Evolutionary conservation across 2,888 invertebrate species (phyloP).

Genomic region (Pristionchus arcanus): DNA sequence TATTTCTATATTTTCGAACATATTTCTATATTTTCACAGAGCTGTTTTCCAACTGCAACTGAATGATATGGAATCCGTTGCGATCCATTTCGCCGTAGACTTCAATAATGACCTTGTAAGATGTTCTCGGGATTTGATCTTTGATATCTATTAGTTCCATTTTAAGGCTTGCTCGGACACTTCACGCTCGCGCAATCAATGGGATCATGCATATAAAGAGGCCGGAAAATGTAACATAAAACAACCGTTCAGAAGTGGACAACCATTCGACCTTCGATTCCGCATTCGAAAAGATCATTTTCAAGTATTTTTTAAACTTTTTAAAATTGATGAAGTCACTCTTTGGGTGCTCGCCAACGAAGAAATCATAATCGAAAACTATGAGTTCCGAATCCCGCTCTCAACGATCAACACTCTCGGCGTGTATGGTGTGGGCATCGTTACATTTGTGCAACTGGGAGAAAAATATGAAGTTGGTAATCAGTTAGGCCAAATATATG

Average conservation of each 20-base stretch:
- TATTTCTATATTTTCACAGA: no score
- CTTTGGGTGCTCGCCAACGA: no score
- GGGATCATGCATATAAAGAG: not conserved
- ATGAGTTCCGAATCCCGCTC: no score
- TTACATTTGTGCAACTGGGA: not conserved
- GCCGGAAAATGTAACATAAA: not conserved
- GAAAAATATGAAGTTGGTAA: not conserved
- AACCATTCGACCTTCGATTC: not conserved
- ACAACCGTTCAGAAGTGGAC: not conserved
- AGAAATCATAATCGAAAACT: no score
- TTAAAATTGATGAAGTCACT: no score
- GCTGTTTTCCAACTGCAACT: not conserved
- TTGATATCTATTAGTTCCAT: not conserved
- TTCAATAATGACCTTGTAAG: not conserved
- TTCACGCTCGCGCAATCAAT: not conserved
- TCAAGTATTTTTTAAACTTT: not conserved
- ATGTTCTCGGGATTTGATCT: not conserved
- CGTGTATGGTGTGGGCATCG: not conserved
- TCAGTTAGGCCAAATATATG: no score
- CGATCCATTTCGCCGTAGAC: not conserved
- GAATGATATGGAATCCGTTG: not conserved
- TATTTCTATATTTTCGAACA: no score
- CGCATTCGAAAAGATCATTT: not conserved
- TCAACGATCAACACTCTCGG: not conserved
- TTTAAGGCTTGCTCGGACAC: not conserved